Conservation (phyloP, 1,140 invertebrate species). For the Acromyrmex charruanus region DNA sequence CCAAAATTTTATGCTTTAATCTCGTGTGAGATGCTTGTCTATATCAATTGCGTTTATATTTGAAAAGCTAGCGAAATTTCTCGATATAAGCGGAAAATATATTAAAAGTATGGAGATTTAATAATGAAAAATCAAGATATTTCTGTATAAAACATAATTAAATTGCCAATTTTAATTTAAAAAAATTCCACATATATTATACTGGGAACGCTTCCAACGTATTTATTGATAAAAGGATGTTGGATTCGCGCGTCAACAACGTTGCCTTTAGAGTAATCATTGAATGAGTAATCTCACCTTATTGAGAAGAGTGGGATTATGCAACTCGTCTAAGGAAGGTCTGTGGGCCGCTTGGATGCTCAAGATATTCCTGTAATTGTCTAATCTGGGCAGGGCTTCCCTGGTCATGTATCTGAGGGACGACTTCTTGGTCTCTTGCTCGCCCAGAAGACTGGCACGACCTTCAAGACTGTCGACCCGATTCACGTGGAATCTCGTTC, state of each 20-base stretch:
- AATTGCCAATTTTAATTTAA: not conserved
- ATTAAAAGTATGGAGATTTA: too few relatives aligned
- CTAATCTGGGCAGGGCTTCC: conserved; percentile 95
- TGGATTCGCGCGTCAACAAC: not conserved
- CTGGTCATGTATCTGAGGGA: conserved; percentile 93
- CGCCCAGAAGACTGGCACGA: conserved; percentile 83
- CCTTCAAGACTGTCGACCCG: conserved; percentile 86
- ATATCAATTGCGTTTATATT: too few relatives aligned
- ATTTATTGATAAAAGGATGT: not conserved
- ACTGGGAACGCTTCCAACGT: not conserved
- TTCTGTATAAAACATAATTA: too few relatives aligned
- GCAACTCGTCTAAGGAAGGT: conserved; percentile 97
- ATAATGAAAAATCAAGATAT: too few relatives aligned
- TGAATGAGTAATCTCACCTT: conserved; percentile 88
- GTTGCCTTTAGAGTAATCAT: conserved; percentile 27
- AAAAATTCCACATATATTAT: not conserved
- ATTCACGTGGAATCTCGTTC: conserved; percentile 88
- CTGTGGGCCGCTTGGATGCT: conserved; percentile 95
- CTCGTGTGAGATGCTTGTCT: too few relatives aligned
- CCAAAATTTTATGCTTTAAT: not conserved
- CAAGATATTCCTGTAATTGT: conserved; percentile 98
- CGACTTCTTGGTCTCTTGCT: conserved; percentile 84
- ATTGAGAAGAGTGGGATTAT: conserved; percentile 93
- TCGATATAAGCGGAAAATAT: too few relatives aligned
- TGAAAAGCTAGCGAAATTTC: too few relatives aligned